These are phyloP conservation scores for Trichogramma pretiosum DNA, from an alignment of 1,140 invertebrate genomes.

Conservation along the genomic window DNA sequence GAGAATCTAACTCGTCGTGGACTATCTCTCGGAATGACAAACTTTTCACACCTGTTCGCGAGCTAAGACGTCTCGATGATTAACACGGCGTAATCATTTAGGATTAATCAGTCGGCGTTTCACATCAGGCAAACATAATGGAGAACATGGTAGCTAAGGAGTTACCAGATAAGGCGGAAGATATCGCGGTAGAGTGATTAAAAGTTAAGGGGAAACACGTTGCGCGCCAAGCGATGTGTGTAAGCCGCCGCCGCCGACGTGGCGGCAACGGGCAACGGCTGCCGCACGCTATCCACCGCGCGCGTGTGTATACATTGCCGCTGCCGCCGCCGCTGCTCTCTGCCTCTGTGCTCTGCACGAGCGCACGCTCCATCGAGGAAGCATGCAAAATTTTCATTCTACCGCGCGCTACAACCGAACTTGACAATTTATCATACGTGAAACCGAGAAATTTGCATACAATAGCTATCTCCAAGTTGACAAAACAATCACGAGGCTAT, in stretches of 20 bases:
- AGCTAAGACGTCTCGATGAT: conserved; percentile 25
- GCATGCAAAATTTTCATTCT: conserved; percentile 5
- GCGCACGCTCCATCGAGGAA: not conserved
- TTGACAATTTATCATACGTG: conserved; percentile 5
- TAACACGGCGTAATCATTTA: conserved; percentile 35
- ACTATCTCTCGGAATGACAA: no score
- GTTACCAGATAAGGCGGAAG: conserved; percentile 20
- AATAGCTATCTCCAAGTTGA: conserved; percentile 4
- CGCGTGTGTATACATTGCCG: not conserved
- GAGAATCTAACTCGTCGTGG: no score
- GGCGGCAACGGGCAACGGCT: no score
- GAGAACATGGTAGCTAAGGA: conserved; percentile 15
- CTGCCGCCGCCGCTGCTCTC: not conserved
- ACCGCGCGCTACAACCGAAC: not conserved
- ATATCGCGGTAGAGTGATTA: conserved; percentile 17
- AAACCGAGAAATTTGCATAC: conserved; percentile 11
- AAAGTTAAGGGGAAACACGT: conserved; percentile 16
- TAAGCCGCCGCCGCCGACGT: no score
- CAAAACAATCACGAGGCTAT: no score
- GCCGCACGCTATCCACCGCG: no score
- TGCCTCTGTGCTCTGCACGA: not conserved
- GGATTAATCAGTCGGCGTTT: conserved; percentile 36
- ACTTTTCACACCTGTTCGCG: conserved; percentile 13
- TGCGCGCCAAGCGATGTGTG: not conserved
- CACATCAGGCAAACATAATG: conserved; percentile 30